Evolutionary conservation across 2,797 vertebrate genomes (phyloP), one percentile per base, ranked within the genome.

Genomic region (Argentina silus): DNA sequence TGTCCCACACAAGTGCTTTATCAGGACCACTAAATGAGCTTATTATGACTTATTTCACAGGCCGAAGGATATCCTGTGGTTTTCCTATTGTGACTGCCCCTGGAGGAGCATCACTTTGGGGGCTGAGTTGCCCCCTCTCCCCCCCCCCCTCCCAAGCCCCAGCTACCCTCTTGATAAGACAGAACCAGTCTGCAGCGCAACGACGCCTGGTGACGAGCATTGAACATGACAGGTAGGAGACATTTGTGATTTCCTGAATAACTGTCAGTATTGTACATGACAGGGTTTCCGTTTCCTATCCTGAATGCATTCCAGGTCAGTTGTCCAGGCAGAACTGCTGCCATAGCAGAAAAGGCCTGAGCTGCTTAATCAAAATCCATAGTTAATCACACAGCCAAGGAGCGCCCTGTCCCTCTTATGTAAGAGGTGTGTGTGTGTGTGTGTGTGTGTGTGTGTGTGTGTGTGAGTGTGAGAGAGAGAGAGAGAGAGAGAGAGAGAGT

Each of bases 191-290:
- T 19, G 83, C 76, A 75, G 78, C 84, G 15, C 78, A 77, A 51
- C 89, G 86, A 86, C 90, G 3, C 86, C 89, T 81, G 62, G 83
- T 85, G 92, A 71, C 84, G 0, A 72, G 63, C 53, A 85, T 82
- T 55, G 68, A 88, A 56, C 76, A 93, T 93, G 92, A 88, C 92
- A 88, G 91, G 92, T 92, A 61, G 74, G 87, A 12, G 44, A 60
- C 12, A 15, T 23, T 14, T 45, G 6, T 5, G 19, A 23, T 19
- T 47, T 47, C 12, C 36, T 17, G 2, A 44, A 7, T 61, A 74
- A 7, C 7, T 56, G 27, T 23, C 8, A 59, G 11, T 23, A 57
- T 17, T 21, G 19, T 48, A 0, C 56, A 59, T 19, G 19, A 56
- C 14, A 57, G 19, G 56, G 10, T 19, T 36, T 44, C 27, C 48